Conservation (phyloP, 2,113 vertebrate species). For the Engraulis encrasicolus region DNA sequence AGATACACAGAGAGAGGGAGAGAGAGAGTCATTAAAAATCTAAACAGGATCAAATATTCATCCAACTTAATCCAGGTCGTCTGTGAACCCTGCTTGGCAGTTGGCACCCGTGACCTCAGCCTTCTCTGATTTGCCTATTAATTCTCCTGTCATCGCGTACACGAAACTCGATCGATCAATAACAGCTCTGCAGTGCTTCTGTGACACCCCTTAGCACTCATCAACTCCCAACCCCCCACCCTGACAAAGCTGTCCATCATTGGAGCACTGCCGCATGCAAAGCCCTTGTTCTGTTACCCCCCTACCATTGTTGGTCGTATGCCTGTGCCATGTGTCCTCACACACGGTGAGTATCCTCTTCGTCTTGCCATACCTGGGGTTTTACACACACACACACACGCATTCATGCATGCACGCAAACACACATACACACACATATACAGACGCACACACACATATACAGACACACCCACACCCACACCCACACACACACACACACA, state of each 20-base stretch:
- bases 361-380: neutral
- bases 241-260: neutral
- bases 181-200: neutral
- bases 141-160: slow-evolving; percentile 24
- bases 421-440: too few species aligned
- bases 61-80: neutral
- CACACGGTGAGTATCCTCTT: neutral
- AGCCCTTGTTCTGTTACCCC: neutral
- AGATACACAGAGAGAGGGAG: neutral
- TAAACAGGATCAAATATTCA: neutral
- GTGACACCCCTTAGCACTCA: too few species aligned
- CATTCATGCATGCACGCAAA: too few species aligned
- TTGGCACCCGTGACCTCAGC: neutral
- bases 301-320: neutral
- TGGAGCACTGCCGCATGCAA: neutral
- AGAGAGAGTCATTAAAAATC: neutral
- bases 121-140: slow-evolving; percentile 22
- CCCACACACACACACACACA: too few species aligned
- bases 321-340: neutral
- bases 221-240: too few species aligned
- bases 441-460: too few species aligned
- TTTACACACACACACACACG: too few species aligned
- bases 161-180: neutral
- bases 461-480: too few species aligned
- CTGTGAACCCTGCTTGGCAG: neutral